A percentile compares a stretch with the other conserved stretches of the same genome.
These are phyloP conservation scores for Megalurothrips usitatus DNA, from an alignment of 2,888 invertebrate genomes.

Conservation along the genomic window DNA sequence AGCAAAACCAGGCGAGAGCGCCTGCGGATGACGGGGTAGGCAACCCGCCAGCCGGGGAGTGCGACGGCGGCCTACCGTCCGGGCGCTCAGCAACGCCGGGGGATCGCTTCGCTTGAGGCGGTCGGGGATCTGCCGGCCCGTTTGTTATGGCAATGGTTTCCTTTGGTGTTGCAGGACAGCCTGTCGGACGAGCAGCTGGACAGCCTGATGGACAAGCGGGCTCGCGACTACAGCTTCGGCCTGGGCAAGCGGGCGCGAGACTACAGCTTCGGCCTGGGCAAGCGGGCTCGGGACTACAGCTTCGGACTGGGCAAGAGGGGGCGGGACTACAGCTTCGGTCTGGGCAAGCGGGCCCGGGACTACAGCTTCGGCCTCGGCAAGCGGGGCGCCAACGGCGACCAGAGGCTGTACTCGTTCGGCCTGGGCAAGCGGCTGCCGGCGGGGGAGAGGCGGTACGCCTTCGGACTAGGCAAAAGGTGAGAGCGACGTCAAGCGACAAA, in stretches of 20 bases:
- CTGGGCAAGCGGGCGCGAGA: conserved; percentile 37
- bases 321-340: conserved; percentile 55
- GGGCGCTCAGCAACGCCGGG: background rate
- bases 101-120: background rate
- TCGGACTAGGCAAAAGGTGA: conserved; percentile 39
- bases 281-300: conserved; percentile 40
- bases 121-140: background rate
- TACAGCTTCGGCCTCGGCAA: conserved; percentile 55
- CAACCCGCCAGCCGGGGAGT: too few species aligned
- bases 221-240: conserved; percentile 42
- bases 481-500: too few species aligned
- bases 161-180: background rate
- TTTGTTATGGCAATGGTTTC: background rate
- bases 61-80: too few species aligned
- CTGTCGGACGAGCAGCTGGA: conserved; percentile 36
- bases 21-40: too few species aligned
- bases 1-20: too few species aligned
- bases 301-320: conserved; percentile 43
- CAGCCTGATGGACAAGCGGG: conserved; percentile 52
- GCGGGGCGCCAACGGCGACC: conserved; percentile 39
- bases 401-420: conserved; percentile 51
- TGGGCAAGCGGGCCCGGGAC: conserved; percentile 45
- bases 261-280: conserved; percentile 31
- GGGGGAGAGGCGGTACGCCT: conserved; percentile 42
- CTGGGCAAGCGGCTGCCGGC: conserved; percentile 51